These are phyloP conservation scores for Acridotheres tristis DNA, from an alignment of 2,797 vertebrate species.

Conservation along the genomic window DNA sequence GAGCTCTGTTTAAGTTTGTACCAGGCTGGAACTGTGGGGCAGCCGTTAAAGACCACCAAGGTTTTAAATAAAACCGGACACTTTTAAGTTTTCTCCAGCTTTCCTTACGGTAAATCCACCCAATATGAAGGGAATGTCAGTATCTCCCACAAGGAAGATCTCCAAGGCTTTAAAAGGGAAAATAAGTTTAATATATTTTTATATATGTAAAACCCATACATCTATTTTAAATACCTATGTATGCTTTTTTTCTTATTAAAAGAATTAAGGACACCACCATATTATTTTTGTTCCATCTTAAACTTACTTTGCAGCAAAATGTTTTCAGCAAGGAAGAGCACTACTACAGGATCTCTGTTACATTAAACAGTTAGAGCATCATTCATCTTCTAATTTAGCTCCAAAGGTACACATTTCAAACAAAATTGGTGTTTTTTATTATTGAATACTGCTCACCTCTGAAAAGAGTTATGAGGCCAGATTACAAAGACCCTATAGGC, in stretches of 20 bases:
- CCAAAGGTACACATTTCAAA: neutral
- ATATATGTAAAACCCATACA: neutral
- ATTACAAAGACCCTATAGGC: neutral
- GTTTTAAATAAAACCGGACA: constrained; percentile 67
- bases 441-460: neutral
- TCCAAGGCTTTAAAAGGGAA: neutral
- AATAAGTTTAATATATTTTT: neutral
- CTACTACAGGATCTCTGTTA: neutral
- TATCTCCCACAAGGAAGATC: constrained; percentile 23
- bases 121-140: constrained; percentile 36
- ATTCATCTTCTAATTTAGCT: neutral
- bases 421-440: neutral
- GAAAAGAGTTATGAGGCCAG: neutral
- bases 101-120: constrained; percentile 36
- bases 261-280: neutral
- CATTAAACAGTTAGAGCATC: neutral
- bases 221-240: neutral
- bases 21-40: constrained; percentile 56
- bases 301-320: neutral
- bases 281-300: neutral
- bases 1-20: constrained; percentile 73
- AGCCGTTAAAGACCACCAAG: constrained; percentile 70
- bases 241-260: neutral
- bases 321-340: neutral
- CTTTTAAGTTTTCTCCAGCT: constrained; percentile 58